Base-by-base conservation (phyloP, 2,888 invertebrate species). In the Clistopyga incitator region DNA sequence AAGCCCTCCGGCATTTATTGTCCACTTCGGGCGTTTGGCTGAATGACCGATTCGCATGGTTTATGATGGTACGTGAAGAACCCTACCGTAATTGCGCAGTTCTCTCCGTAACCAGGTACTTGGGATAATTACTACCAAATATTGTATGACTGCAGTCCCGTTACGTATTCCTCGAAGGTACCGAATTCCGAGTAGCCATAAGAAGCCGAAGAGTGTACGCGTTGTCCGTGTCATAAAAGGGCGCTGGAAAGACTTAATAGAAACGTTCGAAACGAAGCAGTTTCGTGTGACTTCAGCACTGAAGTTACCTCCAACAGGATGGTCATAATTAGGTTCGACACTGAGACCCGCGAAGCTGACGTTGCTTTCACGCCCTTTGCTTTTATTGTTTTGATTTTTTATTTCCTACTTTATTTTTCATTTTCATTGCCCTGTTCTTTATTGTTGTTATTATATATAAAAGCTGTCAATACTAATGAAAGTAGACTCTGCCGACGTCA, bases 241-340 rank as follows among this genome's bases (percentile, higher is more conserved):
- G 38, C 25, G 70, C 56, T 54, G 29, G 25, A 54, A 65, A 54
- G 65, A 65, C 42, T 34, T 42, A 59, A 34, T 29, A 34, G 59
- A 59, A 59, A 29, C 29, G 38, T 29, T 34, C 45, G 11, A 18
- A 6, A 29, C 11, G 20, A 64, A 70, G 71, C 52, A 42, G 34
- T 18, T 34, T 61, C 13, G 61, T 25, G 75, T 18, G 54, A 25
- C 56, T 45, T 45, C 15, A 34, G 45, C 15, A 13, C 34, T 59
- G 20, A 61, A 67, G 45, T 50, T 61, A 80, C 56, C 87, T 84
- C 86, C 85, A 84, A 86, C 85, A 82, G 84, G 84, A 84, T 87
- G 87, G 90, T 89, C 88, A 89, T 89, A 90, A 90, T 90, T 90
- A 88, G 87, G 79, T 81, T 82, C 86, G 86, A 88, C 86, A 80